These are phyloP conservation scores for Eilema caniola DNA, from an alignment of 2,888 invertebrate genomes.

Conservation along the genomic window DNA sequence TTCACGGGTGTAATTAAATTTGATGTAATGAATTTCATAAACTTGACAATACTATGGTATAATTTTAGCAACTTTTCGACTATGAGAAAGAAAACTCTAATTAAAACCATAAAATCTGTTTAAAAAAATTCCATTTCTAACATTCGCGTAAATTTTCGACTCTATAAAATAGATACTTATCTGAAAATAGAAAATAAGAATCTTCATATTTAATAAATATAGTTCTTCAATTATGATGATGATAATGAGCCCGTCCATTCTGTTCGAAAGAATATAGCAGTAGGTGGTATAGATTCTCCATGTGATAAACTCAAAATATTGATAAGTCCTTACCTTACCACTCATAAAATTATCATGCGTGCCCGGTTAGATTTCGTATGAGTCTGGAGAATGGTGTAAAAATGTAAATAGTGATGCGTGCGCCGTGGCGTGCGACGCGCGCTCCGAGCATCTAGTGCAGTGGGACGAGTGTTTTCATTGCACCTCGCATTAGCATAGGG, in stretches of 20 bases:
- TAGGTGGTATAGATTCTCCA: background rate
- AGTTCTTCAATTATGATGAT: no score
- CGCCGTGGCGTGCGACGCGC: constrained; percentile 69
- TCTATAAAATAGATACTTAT: no score
- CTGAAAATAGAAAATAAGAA: no score
- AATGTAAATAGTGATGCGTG: constrained; percentile 41
- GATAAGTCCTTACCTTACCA: constrained; percentile 3
- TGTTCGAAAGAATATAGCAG: no score
- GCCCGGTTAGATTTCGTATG: constrained; percentile 5
- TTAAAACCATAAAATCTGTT: no score
- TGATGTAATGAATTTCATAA: background rate
- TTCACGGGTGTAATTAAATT: background rate
- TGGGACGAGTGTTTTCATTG: constrained; percentile 57
- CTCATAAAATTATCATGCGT: background rate
- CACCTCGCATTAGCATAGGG: constrained; percentile 29
- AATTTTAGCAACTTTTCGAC: no score
- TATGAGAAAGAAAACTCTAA: no score
- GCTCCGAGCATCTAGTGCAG: constrained; percentile 68
- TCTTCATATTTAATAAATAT: no score
- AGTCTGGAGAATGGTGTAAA: constrained; percentile 31
- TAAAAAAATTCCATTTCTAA: no score
- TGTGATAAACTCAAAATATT: background rate
- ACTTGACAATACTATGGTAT: no score
- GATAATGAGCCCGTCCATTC: no score
- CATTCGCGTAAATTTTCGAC: no score